phyloP scores from a whole-genome alignment of 2,797 vertebrate species.

The Pseudochaenichthys georgianus region DNA sequence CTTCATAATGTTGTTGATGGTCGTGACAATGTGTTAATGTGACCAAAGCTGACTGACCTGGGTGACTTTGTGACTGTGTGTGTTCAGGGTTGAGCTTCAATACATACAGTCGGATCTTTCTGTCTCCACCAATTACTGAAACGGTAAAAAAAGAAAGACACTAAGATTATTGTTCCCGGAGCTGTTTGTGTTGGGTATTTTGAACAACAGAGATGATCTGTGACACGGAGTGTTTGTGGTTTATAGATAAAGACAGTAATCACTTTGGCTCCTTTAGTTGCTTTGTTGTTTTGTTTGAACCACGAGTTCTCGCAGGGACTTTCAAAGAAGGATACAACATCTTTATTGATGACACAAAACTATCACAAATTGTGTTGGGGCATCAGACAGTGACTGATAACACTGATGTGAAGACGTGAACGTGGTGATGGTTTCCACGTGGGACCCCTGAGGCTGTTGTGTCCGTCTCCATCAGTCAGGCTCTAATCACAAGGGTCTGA shows the following conservation, averaged over 20 bases:
- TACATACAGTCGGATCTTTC: not conserved
- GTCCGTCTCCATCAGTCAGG: constrained; percentile 51
- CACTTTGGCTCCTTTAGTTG: not conserved
- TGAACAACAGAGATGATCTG: not conserved
- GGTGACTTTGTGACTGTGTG: not conserved
- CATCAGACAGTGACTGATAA: constrained; percentile 2
- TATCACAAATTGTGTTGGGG: not conserved
- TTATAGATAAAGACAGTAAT: not conserved
- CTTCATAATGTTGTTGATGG: constrained; percentile 7
- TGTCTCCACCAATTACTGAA: not conserved
- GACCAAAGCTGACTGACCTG: not conserved
- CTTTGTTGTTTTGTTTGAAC: constrained; percentile 4
- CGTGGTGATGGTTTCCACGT: constrained; percentile 16
- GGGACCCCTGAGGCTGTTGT: constrained; percentile 49
- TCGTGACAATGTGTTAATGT: constrained; percentile 12
- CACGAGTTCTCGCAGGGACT: not conserved
- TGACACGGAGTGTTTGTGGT: constrained; percentile 14
- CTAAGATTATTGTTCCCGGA: not conserved
- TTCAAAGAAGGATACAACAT: not conserved
- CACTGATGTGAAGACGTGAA: constrained; percentile 11
- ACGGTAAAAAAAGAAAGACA: not conserved
- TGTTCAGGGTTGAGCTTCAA: constrained; percentile 1
- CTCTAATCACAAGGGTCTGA: constrained; percentile 55
- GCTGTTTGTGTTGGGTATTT: not conserved
- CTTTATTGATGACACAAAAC: constrained; percentile 7